Conservation (phyloP, 2,797 vertebrate species). For the Esox lucius region DNA sequence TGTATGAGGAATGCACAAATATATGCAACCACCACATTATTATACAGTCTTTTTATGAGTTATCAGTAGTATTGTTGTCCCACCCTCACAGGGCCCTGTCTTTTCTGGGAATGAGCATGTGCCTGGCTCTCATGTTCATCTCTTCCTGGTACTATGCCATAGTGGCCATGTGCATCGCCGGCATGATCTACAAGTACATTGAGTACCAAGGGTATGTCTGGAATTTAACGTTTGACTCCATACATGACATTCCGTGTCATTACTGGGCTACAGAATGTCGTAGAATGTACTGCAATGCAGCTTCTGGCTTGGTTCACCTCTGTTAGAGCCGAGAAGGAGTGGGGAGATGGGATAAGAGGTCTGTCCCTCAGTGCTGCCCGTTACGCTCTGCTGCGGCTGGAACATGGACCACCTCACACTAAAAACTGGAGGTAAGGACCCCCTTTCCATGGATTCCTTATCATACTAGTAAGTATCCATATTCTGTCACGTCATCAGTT, state of each 20-base stretch:
- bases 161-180: slow-evolving; percentile 95
- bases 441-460: no score
- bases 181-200: slow-evolving; percentile 99
- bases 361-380: slow-evolving; percentile 93
- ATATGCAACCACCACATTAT: no score
- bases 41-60: background rate
- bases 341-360: slow-evolving; percentile 97
- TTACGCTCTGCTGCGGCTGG: slow-evolving; percentile 88
- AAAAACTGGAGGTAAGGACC: slow-evolving; percentile 94
- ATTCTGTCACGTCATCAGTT: background rate
- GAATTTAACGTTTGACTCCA: background rate
- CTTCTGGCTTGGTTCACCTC: background rate
- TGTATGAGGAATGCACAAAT: no score
- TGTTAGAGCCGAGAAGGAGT: slow-evolving; percentile 94
- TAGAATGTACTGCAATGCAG: background rate
- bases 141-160: slow-evolving; percentile 99
- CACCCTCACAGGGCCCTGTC: slow-evolving; percentile 84
- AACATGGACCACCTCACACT: slow-evolving; percentile 94
- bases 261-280: background rate
- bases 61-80: background rate
- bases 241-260: background rate
- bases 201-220: slow-evolving; percentile 95
- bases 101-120: slow-evolving; percentile 98
- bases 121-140: slow-evolving; percentile 97
- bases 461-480: no score